Conservation (phyloP, 2,113 vertebrate species). For the Otis tarda region DNA sequence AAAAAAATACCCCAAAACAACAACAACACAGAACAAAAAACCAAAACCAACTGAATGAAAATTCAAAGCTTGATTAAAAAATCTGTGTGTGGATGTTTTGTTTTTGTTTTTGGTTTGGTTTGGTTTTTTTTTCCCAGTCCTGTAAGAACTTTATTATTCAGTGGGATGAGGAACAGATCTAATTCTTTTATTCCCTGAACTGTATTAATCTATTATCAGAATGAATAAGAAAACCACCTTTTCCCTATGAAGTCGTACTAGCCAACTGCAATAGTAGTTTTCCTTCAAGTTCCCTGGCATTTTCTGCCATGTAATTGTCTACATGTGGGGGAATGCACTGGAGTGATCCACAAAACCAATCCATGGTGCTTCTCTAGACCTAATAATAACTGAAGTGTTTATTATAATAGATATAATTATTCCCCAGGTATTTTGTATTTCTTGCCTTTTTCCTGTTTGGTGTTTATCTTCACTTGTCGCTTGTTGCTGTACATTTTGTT, state of each 20-base stretch:
- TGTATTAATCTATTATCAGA: background rate
- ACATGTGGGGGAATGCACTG: background rate
- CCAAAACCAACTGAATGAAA: background rate
- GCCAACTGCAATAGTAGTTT: background rate
- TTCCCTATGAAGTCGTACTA: background rate
- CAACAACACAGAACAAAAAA: too few relatives aligned
- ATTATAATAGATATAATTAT: background rate
- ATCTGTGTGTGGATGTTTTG: rapidly evolving
- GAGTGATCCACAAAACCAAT: background rate
- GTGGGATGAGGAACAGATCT: background rate
- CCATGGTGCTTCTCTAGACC: background rate
- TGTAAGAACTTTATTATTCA: background rate
- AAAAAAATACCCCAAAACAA: too few relatives aligned
- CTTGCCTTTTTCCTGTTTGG: background rate
- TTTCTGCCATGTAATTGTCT: background rate
- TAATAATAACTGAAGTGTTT: background rate
- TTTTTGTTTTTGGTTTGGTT: background rate
- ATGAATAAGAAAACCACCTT: background rate
- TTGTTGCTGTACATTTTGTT: background rate
- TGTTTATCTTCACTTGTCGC: background rate
- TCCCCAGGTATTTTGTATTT: background rate
- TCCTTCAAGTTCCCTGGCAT: background rate
- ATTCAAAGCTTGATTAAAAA: background rate
- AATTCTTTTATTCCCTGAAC: background rate
- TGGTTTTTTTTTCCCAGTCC: background rate